Base-by-base conservation (phyloP, 2,113 vertebrate genomes). In the Misgurnus mizolepis region DNA sequence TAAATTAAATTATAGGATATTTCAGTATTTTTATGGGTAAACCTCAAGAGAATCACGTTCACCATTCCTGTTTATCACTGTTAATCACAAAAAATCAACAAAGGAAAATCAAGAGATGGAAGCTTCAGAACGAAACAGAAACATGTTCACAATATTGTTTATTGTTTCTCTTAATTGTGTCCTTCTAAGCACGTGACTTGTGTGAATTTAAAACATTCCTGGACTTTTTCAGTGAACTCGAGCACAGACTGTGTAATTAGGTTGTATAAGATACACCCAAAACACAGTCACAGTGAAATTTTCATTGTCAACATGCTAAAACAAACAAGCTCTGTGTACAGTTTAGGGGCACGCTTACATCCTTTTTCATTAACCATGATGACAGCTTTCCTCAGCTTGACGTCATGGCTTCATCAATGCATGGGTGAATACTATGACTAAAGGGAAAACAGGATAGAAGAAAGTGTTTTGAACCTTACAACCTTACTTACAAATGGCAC, bases 221-320 rank as follows among this genome's bases (percentile, higher is more conserved):
- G n/a, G 39, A 43, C 41, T 15, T 66, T 43, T n/a, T 43, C 7
- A 17, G 3, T 43, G 7, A 17, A n/a, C 41, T 1, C 15, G 40
- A 41, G 27, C 5, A 15, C 64, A 41, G 66, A 47, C 45, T 47
- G 43, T 47, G 66, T 47, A 67, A 47, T 18, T 22, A 22, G 22
- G 17, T 1, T 47, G 49, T 55, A 61, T 61, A 3, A 58, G 39
- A 18, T 34, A 72, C 6, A 10, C 45, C 45, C 18, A 69, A n/a
- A 47, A 7, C 34, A 9, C 8, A 3, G 14, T 58, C 6, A 43
- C n/a, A 22, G 10, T 45, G 53, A 74, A 61, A 86, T 77, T 56
- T 49, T 72, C 78, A 78, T 77, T 87, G 85, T 83, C 79, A 61
- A 85, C 68, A 83, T 84, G 86, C 58, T 87, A 86, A 76, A 86